These are phyloP conservation scores for Valencia hispanica DNA, from an alignment of 2,797 vertebrate species.

Conservation along the genomic window DNA sequence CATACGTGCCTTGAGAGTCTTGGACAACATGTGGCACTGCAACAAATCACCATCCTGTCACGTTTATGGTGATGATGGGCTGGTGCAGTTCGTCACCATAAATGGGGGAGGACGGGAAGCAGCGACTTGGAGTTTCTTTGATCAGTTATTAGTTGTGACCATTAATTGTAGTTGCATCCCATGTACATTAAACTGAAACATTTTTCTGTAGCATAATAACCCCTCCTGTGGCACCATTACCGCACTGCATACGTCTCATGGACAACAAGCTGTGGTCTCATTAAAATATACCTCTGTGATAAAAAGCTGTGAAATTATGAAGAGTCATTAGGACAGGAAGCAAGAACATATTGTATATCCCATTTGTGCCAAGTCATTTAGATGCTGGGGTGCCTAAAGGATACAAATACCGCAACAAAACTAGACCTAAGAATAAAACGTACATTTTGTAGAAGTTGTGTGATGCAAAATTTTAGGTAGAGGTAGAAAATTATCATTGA, in stretches of 20 bases:
- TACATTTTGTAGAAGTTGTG: neutral
- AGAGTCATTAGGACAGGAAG: neutral
- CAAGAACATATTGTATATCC: neutral
- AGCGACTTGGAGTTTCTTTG: neutral
- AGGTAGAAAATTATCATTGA: neutral
- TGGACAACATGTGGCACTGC: constrained; percentile 1
- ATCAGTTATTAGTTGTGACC: neutral
- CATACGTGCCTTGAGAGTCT: constrained; percentile 11
- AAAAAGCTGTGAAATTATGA: constrained; percentile 20
- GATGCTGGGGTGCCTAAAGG: neutral
- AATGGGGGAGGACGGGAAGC: too few species aligned
- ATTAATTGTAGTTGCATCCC: constrained; percentile 53
- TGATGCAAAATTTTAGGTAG: neutral
- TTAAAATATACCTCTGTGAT: constrained; percentile 17
- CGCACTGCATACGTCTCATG: neutral
- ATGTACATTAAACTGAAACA: constrained; percentile 53
- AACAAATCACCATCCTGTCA: too few species aligned
- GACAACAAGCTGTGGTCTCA: neutral
- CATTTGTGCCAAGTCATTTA: neutral
- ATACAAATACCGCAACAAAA: neutral
- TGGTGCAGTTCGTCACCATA: too few species aligned
- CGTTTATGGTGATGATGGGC: neutral
- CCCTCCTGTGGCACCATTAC: constrained; percentile 20
- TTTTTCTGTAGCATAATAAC: constrained; percentile 35
- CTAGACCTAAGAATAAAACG: neutral